Base-by-base conservation (phyloP, 1,140 invertebrate genomes). In the Pogonus chalceus region DNA sequence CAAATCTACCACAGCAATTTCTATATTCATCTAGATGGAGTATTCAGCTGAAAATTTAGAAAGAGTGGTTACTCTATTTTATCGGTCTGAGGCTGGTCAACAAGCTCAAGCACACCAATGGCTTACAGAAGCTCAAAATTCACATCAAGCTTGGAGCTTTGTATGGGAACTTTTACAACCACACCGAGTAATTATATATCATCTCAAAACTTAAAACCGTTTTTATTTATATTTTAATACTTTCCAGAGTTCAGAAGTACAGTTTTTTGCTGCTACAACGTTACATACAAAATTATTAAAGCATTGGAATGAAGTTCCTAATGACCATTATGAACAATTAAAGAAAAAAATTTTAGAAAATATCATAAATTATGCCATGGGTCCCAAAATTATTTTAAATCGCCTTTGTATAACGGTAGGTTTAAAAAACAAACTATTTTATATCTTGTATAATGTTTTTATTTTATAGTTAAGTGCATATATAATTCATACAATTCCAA, bases 191-290 rank as follows among this genome's bases (percentile, higher is more conserved):
- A 67, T 56, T 21, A 20, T 54, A 35, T 16, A 43, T 43, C 18
- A 23, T 26, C 46, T 47, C 47, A 7, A 23, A 4, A 26, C 10
- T 16, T 35, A 35, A 52, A 16, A 46, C n/a, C 10, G n/a, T 9
- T 26, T 26, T 31, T 7, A 24, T 31, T 51, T 12, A 2, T 46
- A 46, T 51, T 35, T 53, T 55, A 51, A 54, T 56, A 24, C 3
- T 3, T 49, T 53, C 14, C 66, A 94, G 90, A 74, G 80, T 39
- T 79, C 82, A 51, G 90, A 94, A 74, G 84, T 92, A 2, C 90
- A 94, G 70, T 95, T 91, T 73, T 96, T 92, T 79, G 92, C 86
- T 53, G 91, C 92, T 4, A 90, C 84, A 49, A 91, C 89, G 47
- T 69, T 96, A 35, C 87, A 95, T 62, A 79, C 82, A 0, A 96